phyloP scores from a whole-genome alignment of 2,888 invertebrate genomes.

The Drosophila anomelani region DNA sequence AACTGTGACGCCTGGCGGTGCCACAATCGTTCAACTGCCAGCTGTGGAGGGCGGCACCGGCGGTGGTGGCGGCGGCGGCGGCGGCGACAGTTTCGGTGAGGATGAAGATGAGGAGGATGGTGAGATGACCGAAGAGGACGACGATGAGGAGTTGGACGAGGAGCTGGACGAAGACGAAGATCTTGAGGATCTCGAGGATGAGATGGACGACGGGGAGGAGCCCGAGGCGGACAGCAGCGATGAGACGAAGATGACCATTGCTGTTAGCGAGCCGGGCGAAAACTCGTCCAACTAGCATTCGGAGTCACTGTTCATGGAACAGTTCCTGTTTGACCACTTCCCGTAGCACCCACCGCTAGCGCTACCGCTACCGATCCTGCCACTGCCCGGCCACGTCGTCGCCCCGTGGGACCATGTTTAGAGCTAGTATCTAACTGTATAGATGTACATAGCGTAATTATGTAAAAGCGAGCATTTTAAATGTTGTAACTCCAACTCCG shows the following conservation, averaged over 20 bases:
- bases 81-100: constrained; percentile 50
- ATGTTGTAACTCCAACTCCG: constrained; percentile 31
- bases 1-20: constrained; percentile 77
- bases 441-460: constrained; percentile 45
- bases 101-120: constrained; percentile 76
- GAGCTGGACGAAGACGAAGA: constrained; percentile 71
- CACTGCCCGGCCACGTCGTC: constrained; percentile 3
- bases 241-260: constrained; percentile 83
- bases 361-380: constrained; percentile 9
- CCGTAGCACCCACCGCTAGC: constrained; percentile 65
- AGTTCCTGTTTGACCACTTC: constrained; percentile 83
- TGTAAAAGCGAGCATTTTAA: constrained; percentile 39
- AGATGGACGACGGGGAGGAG: constrained; percentile 72
- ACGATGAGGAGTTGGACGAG: constrained; percentile 62
- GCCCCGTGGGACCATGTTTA: constrained; percentile 29
- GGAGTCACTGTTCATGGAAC: constrained; percentile 84
- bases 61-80: constrained; percentile 73
- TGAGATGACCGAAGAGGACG: constrained; percentile 73
- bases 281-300: constrained; percentile 84
- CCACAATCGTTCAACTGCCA: constrained; percentile 68
- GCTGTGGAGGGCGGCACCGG: constrained; percentile 4
- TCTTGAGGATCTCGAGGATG: constrained; percentile 73
- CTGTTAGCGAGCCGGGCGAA: constrained; percentile 80
- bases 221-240: constrained; percentile 73
- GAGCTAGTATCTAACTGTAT: constrained; percentile 23